Percentiles rank a stretch among this genome's conserved stretches.
phyloP scores from a whole-genome alignment of 2,888 invertebrate species.

The Dromius quadrimaculatus region DNA sequence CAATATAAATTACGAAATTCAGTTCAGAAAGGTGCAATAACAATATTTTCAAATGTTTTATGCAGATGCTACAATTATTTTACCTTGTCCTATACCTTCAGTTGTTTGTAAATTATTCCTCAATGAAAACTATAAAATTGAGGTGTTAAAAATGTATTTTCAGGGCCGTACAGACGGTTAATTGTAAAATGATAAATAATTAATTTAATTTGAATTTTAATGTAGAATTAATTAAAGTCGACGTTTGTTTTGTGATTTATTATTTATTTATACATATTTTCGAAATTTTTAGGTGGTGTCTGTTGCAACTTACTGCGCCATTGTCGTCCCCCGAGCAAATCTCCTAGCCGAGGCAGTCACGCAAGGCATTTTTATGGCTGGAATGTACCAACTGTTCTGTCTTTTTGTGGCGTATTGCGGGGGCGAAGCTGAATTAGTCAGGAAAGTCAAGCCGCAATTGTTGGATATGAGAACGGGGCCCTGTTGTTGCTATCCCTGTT shows the following conservation, averaged over 20 bases:
- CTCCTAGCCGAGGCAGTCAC: constrained; percentile 77
- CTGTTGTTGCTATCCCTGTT: constrained; percentile 81
- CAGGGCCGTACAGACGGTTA: background rate
- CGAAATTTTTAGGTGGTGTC: constrained; percentile 70
- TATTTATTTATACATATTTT: background rate
- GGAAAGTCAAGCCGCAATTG: constrained; percentile 70
- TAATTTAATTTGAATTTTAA: background rate
- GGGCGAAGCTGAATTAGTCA: constrained; percentile 72
- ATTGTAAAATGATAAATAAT: no score
- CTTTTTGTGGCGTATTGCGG: constrained; percentile 76
- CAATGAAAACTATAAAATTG: background rate
- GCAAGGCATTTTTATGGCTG: constrained; percentile 77
- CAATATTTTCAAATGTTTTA: background rate
- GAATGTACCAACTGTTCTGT: constrained; percentile 78
- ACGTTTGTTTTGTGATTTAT: background rate
- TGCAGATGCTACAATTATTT: background rate
- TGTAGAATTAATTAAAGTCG: background rate
- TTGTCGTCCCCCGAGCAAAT: constrained; percentile 74
- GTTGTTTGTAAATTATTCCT: background rate
- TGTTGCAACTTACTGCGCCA: constrained; percentile 70
- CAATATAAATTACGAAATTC: constrained; percentile 29
- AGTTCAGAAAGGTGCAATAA: constrained; percentile 16
- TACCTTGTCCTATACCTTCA: background rate
- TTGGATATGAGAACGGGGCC: constrained; percentile 75
- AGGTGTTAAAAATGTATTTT: background rate